phyloP scores from a whole-genome alignment of 2,113 vertebrate species.

The Pomatostomus ruficeps region DNA sequence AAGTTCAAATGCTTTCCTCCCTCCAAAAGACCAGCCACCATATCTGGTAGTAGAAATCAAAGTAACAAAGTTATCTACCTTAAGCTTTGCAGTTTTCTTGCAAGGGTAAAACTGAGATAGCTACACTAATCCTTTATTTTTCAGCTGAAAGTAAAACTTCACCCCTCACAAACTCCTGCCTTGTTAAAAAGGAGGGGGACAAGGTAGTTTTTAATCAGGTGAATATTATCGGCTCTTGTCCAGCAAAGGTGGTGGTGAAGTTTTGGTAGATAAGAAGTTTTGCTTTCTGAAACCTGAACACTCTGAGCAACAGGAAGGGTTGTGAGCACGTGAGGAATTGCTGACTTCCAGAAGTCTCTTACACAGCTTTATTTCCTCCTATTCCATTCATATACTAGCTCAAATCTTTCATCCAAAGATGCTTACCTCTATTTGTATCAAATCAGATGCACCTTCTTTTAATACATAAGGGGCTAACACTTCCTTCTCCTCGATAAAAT shows the following conservation, averaged over 20 bases:
- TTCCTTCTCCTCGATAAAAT: not conserved
- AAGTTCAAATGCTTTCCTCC: not conserved
- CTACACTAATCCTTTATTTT: not conserved
- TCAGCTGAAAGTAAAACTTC: not conserved
- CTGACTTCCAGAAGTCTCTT: not conserved
- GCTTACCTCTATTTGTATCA: not conserved
- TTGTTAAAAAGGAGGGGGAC: not conserved
- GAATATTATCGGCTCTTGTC: not conserved
- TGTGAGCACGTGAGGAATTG: not conserved
- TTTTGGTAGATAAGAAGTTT: not conserved
- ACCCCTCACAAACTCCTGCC: not conserved
- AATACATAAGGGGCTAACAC: not conserved
- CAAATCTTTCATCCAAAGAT: not conserved
- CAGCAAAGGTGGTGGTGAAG: not conserved
- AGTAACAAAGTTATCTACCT: not conserved
- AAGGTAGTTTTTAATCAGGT: not conserved
- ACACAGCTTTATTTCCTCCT: not conserved
- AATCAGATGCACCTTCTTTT: not conserved
- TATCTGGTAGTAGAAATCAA: conserved; percentile 41
- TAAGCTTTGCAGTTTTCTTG: not conserved
- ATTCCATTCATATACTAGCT: not conserved
- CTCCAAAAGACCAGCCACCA: conserved; percentile 74
- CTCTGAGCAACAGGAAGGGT: not conserved
- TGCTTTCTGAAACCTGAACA: not conserved
- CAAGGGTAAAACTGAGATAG: not conserved